Conservation (phyloP, 2,797 vertebrate species). For the Geotrypetes seraphini region DNA sequence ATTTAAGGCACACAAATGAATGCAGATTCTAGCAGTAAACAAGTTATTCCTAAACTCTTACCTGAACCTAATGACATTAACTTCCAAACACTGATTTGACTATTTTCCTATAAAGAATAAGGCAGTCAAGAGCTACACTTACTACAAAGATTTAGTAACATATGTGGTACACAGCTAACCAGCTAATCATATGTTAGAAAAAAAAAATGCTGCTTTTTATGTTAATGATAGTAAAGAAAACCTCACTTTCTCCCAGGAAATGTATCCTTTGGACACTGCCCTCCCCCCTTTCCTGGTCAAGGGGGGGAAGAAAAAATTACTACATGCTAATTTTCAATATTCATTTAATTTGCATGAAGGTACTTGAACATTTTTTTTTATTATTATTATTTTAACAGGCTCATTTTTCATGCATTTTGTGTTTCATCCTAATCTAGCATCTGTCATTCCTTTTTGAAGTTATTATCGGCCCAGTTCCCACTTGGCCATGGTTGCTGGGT, state of each 20-base stretch:
- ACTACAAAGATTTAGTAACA: constrained; percentile 59
- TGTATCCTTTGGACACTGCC: constrained; percentile 39
- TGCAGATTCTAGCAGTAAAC: constrained; percentile 45
- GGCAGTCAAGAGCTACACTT: constrained; percentile 36
- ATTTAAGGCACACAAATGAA: no score
- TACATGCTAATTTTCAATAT: constrained; percentile 67
- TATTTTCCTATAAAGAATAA: constrained; percentile 39
- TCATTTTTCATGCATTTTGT: constrained; percentile 80
- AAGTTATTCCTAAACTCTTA: constrained; percentile 43
- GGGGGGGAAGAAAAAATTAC: constrained; percentile 63
- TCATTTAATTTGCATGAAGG: constrained; percentile 95
- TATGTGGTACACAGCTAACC: constrained; percentile 76
- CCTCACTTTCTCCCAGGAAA: constrained; percentile 54
- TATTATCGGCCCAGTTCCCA: constrained; percentile 99
- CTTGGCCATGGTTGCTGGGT: constrained; percentile 99
- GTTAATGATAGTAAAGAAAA: constrained; percentile 65
- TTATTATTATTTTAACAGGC: constrained; percentile 96
- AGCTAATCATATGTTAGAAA: constrained; percentile 80
- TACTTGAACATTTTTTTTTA: constrained; percentile 94
- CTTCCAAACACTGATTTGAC: constrained; percentile 35
- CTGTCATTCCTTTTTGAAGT: constrained; percentile 99
- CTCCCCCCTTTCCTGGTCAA: constrained; percentile 60
- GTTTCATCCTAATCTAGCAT: constrained; percentile 98
- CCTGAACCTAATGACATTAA: constrained; percentile 28
- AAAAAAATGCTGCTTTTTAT: constrained; percentile 75